Percentiles rank a stretch among this genome's conserved stretches.
Conservation (phyloP, 1,140 invertebrate genomes). For the Drosophila ananassae region DNA sequence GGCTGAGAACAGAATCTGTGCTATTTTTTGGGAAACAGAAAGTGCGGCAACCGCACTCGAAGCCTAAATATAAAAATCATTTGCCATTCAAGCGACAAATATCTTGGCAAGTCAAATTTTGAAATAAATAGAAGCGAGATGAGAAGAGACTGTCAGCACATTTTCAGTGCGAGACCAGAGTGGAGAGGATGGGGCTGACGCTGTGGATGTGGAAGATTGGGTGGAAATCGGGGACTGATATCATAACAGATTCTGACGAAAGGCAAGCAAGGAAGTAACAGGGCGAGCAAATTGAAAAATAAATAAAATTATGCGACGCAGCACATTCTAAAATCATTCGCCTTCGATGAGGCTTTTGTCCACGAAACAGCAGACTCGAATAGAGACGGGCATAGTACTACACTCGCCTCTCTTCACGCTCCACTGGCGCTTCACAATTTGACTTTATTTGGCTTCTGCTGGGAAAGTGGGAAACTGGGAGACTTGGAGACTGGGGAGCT, state of each 20-base stretch:
- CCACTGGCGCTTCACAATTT: slow-evolving; percentile 29
- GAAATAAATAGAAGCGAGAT: slow-evolving; percentile 25
- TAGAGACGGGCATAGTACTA: background rate
- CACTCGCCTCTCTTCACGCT: slow-evolving; percentile 50
- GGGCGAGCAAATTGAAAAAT: slow-evolving; percentile 74
- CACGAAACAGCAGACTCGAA: background rate
- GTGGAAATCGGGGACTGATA: slow-evolving; percentile 26
- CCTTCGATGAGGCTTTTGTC: background rate
- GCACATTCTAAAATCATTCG: slow-evolving; percentile 64
- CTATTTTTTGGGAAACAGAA: slow-evolving; percentile 2
- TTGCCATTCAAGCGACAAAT: slow-evolving; percentile 70
- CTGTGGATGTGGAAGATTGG: background rate
- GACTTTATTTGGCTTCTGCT: slow-evolving; percentile 29
- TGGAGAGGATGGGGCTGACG: background rate
- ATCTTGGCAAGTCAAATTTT: slow-evolving; percentile 72
- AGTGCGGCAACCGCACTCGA: slow-evolving; percentile 33
- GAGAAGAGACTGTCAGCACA: slow-evolving; percentile 47
- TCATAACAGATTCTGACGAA: slow-evolving; percentile 61
- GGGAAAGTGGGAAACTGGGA: slow-evolving; percentile 7
- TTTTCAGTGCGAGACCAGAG: slow-evolving; percentile 1
- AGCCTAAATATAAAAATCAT: slow-evolving; percentile 67
- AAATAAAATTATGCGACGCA: slow-evolving; percentile 79
- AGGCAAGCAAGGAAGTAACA: slow-evolving; percentile 46
- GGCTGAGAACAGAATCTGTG: background rate
- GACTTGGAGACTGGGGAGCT: background rate